A percentile compares a stretch with the other conserved stretches of the same genome.
Evolutionary conservation across 2,888 invertebrate genomes (phyloP).

Genomic region (Calliopum simillimum): DNA sequence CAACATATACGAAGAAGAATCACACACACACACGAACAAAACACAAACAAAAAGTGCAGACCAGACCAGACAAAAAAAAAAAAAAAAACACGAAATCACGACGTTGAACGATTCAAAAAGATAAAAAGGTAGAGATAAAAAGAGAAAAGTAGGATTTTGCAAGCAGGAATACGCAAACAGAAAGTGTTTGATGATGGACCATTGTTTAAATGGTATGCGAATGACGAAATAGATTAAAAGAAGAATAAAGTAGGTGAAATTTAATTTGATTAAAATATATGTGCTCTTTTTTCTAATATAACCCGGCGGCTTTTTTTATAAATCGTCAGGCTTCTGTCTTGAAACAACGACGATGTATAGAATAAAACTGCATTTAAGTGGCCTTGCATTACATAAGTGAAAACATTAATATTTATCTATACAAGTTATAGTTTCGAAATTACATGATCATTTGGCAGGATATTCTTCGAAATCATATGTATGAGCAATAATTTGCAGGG

Average conservation of each 20-base stretch:
- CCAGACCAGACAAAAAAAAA: constrained; percentile 51
- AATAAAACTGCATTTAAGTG: too few relatives aligned
- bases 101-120: constrained; percentile 34
- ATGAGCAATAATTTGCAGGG: too few relatives aligned
- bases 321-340: too few relatives aligned
- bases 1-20: constrained; percentile 58
- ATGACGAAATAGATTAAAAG: neutral
- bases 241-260: neutral
- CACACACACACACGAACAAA: constrained; percentile 57
- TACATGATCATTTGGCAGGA: too few relatives aligned
- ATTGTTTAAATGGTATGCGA: neutral
- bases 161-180: constrained; percentile 6
- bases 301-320: too few relatives aligned
- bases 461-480: too few relatives aligned
- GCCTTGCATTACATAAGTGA: too few relatives aligned
- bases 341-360: too few relatives aligned
- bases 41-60: constrained; percentile 49
- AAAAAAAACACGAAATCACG: constrained; percentile 47
- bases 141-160: neutral
- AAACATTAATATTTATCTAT: too few relatives aligned
- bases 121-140: neutral
- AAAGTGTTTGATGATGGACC: neutral
- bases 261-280: too few relatives aligned
- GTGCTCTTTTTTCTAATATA: too few relatives aligned
- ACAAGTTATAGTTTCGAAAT: too few relatives aligned